A percentile compares a stretch with the other conserved stretches of the same genome.
phyloP scores from a whole-genome alignment of 2,888 invertebrate species.

The Philereme vetulata region DNA sequence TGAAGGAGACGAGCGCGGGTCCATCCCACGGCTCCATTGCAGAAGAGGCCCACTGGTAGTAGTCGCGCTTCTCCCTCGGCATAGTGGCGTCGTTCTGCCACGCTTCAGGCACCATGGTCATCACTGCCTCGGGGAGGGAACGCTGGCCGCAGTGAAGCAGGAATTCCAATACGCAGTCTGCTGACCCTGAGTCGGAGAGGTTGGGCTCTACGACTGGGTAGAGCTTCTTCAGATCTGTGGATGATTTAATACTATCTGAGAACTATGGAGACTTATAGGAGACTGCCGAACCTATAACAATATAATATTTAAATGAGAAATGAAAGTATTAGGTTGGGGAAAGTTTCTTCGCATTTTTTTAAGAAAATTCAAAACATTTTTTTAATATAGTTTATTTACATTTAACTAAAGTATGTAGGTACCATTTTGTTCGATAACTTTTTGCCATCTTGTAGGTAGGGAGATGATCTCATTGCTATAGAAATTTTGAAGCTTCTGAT shows the following conservation, averaged over 20 bases:
- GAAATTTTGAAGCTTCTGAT: no score
- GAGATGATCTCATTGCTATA: no score
- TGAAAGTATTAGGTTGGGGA: no score
- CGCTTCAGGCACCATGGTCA: slow-evolving; percentile 99
- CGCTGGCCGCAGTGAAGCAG: slow-evolving; percentile 96
- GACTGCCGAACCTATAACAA: no score
- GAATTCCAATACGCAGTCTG: slow-evolving; percentile 99
- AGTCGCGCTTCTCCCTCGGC: slow-evolving; percentile 95
- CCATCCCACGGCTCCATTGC: slow-evolving; percentile 99
- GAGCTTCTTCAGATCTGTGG: slow-evolving; percentile 89
- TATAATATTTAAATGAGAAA: no score
- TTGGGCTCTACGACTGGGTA: slow-evolving; percentile 99
- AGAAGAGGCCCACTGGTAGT: slow-evolving; percentile 98
- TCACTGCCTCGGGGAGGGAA: slow-evolving; percentile 97
- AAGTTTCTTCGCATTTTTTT: no score
- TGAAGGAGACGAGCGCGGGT: slow-evolving; percentile 97
- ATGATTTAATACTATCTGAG: slow-evolving; percentile 71
- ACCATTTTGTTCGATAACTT: no score
- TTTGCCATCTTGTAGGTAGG: no score
- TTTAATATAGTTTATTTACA: no score
- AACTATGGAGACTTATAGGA: no score
- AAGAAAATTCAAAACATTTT: no score
- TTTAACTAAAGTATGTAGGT: no score
- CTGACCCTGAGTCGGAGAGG: slow-evolving; percentile 98
- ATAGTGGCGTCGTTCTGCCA: slow-evolving; percentile 98